Percentiles rank a stretch among this genome's conserved stretches.
Conservation (phyloP, 2,797 vertebrate species). For the Prunella strophiata region DNA sequence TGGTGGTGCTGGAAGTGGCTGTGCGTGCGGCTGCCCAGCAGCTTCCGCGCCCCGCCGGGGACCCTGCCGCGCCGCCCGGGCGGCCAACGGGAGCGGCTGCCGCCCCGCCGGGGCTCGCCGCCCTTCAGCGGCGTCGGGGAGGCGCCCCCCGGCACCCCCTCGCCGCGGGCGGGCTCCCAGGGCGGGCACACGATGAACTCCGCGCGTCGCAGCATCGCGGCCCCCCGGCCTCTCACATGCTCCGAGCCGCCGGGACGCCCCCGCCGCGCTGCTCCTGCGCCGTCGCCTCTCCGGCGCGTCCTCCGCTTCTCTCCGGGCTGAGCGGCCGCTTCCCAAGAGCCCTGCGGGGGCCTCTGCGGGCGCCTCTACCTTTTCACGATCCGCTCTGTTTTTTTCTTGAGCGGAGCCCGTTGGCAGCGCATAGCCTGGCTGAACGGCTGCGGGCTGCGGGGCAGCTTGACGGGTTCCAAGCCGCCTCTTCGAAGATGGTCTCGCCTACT, state of each 20-base stretch:
- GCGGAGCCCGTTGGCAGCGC: constrained; percentile 83
- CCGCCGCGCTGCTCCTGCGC: neutral
- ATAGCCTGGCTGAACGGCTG: constrained; percentile 80
- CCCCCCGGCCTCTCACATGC: constrained; percentile 59
- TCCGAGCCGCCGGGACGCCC: neutral
- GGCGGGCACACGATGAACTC: neutral
- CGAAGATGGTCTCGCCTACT: neutral
- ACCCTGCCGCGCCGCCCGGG: constrained; percentile 72
- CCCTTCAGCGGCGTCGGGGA: constrained; percentile 28
- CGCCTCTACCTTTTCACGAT: constrained; percentile 88
- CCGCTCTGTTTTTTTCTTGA: constrained; percentile 86
- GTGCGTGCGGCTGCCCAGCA: constrained; percentile 32
- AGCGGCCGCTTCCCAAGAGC: neutral
- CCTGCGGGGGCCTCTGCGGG: neutral
- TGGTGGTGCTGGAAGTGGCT: constrained; percentile 35
- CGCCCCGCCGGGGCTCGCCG: constrained; percentile 5
- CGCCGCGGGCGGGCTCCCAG: constrained; percentile 25
- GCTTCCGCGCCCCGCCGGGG: constrained; percentile 42
- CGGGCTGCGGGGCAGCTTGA: constrained; percentile 80
- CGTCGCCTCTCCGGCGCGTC: neutral
- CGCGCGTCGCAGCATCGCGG: constrained; percentile 55
- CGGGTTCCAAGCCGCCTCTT: constrained; percentile 34
- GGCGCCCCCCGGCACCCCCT: constrained; percentile 64
- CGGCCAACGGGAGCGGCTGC: constrained; percentile 75
- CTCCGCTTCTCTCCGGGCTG: neutral